Evolutionary conservation across 2,888 invertebrate genomes (phyloP).

Genomic region (Auanema freiburgensis): DNA sequence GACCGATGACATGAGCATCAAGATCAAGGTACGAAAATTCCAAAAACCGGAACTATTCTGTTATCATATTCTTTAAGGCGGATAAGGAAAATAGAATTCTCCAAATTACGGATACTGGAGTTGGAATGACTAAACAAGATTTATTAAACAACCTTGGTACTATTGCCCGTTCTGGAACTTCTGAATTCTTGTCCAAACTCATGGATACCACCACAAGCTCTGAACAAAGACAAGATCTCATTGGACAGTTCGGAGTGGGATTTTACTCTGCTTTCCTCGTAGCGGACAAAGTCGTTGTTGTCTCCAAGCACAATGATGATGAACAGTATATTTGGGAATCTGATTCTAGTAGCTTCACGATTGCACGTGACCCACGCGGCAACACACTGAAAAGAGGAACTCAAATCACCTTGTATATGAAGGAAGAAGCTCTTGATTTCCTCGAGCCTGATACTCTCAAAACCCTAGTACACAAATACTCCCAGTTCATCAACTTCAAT

Average conservation of each 20-base stretch:
- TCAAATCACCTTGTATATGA: conserved; percentile 78
- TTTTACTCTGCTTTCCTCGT: conserved; percentile 98
- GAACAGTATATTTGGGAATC: conserved; percentile 97
- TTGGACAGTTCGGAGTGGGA: conserved; percentile 95
- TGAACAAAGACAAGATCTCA: conserved; percentile 76
- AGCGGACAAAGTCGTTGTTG: conserved; percentile 91
- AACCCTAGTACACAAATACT: conserved; percentile 91
- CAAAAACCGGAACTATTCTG: background rate
- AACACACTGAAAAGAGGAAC: conserved; percentile 87
- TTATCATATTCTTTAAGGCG: conserved; percentile 68
- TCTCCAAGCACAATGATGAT: conserved; percentile 90
- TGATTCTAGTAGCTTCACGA: conserved; percentile 84
- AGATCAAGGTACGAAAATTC: conserved; percentile 74
- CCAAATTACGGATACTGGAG: conserved; percentile 92
- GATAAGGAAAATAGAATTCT: conserved; percentile 88
- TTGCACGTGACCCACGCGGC: conserved; percentile 88
- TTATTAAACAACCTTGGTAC: conserved; percentile 94
- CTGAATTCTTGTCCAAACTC: conserved; percentile 63
- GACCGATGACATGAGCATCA: conserved; percentile 82
- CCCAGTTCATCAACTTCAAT: conserved; percentile 96
- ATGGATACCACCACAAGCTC: conserved; percentile 55
- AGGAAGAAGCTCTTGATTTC: conserved; percentile 95
- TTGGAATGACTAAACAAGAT: conserved; percentile 85
- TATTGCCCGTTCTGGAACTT: conserved; percentile 74
- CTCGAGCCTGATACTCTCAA: conserved; percentile 87